Conservation (phyloP, 1,140 invertebrate species). For the Hycleus phaleratus region DNA sequence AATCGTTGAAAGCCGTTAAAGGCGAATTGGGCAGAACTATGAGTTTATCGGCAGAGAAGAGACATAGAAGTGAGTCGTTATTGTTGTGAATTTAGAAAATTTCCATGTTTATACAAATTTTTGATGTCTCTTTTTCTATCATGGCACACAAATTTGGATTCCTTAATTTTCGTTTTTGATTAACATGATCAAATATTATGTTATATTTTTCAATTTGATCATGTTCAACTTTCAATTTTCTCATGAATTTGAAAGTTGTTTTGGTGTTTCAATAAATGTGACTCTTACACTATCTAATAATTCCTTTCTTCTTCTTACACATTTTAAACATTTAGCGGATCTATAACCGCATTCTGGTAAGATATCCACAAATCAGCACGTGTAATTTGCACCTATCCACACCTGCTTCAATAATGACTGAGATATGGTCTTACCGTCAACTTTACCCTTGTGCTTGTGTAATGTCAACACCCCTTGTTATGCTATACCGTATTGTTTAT, state of each 20-base stretch:
- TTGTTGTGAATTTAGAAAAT: too few relatives aligned
- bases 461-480: slow-evolving; percentile 13
- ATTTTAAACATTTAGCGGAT: slow-evolving; percentile 29
- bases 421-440: too few relatives aligned
- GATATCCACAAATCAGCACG: slow-evolving; percentile 21
- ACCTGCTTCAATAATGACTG: too few relatives aligned
- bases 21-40: slow-evolving; percentile 71
- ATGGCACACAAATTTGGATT: too few relatives aligned
- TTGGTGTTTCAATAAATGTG: background rate
- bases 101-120: too few relatives aligned
- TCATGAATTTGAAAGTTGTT: background rate
- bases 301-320: slow-evolving; percentile 27
- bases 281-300: slow-evolving; percentile 21
- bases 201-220: background rate
- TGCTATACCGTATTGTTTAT: background rate
- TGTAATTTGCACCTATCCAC: slow-evolving; percentile 8
- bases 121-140: too few relatives aligned
- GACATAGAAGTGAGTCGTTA: slow-evolving; percentile 55
- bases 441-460: slow-evolving; percentile 16
- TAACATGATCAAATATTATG: background rate
- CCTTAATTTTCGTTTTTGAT: too few relatives aligned
- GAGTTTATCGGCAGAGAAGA: slow-evolving; percentile 57
- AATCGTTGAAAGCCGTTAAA: slow-evolving; percentile 67
- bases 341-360: slow-evolving; percentile 31
- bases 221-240: too few relatives aligned